Evolutionary conservation across 1,140 invertebrate species (phyloP).

Genomic region (Antheraea pernyi): DNA sequence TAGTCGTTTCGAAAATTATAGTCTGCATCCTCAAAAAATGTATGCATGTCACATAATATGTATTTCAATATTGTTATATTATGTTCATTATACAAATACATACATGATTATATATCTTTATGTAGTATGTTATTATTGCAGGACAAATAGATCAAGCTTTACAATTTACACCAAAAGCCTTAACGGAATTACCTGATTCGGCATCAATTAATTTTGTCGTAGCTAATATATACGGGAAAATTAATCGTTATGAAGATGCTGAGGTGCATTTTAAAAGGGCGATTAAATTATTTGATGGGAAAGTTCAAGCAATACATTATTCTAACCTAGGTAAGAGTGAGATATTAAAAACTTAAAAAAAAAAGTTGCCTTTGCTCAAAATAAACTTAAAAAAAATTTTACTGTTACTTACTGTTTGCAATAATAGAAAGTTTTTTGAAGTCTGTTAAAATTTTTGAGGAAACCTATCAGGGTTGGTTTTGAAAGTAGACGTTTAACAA

Average conservation of each 20-base stretch:
- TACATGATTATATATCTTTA: slow-evolving; percentile 3
- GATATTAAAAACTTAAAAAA: neutral
- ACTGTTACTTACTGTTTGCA: too few relatives aligned
- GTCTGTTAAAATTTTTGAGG: too few relatives aligned
- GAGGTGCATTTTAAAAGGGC: slow-evolving; percentile 90
- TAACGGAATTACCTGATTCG: slow-evolving; percentile 85
- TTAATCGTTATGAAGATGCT: slow-evolving; percentile 86
- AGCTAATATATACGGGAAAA: slow-evolving; percentile 93
- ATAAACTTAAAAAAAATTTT: neutral
- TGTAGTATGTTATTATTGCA: slow-evolving; percentile 44
- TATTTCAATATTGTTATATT: too few relatives aligned
- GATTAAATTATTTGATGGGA: slow-evolving; percentile 84
- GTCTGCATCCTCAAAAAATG: too few relatives aligned
- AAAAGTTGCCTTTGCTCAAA: neutral
- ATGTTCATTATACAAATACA: too few relatives aligned
- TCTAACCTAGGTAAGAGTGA: slow-evolving; percentile 88
- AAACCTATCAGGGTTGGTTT: too few relatives aligned
- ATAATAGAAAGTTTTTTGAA: too few relatives aligned
- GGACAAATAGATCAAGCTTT: slow-evolving; percentile 85
- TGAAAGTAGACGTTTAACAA: too few relatives aligned
- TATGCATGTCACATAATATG: too few relatives aligned
- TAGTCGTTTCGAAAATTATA: too few relatives aligned
- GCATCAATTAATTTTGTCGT: slow-evolving; percentile 91
- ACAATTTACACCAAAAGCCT: slow-evolving; percentile 83
- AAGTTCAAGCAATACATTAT: slow-evolving; percentile 84